Base-by-base conservation (phyloP, 1,140 invertebrate genomes). In the Drosophila bifasciata region DNA sequence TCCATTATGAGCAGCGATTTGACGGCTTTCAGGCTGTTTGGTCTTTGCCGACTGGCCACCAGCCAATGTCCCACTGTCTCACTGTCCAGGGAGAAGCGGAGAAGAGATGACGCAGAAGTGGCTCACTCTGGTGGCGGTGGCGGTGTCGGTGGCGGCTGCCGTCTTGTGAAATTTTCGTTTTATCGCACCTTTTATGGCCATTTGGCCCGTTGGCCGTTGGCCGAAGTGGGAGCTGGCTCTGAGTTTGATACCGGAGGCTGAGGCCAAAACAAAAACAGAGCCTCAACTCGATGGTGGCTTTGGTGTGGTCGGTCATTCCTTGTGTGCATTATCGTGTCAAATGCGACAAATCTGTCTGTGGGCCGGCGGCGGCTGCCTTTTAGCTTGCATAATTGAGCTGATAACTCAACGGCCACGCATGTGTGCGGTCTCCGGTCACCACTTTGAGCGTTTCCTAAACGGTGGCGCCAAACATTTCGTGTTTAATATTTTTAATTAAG, bases 1-100 rank as follows among this genome's bases (percentile, higher is more conserved):
- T 89, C 84, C 84, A 89, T 89, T 89, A 89, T 89, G 84, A 89
- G 79, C 84, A 89, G 79, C 84, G 84, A 89, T 89, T 89, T 89
- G 84, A 89, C 79, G 84, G 84, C 84, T 89, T 84, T 74, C 44
- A 62, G 57, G 72, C 43, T 57, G 84, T 89, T 89, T 89, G 85
- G 79, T 84, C 71, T 89, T 89, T 80, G 84, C 85, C 84, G 83
- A 67, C 28, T 28, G 28, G 19, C 66, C 28, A 66, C 15, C 13
- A n/a, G 19, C 49, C 21, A 23, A 3, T 23, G 21, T 23, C 21
- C 5, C 23, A 25, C 5, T 25, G 6, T 25, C 5, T 7, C 23
- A 9, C 28, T 28, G 28, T 41, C 39, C 25, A 39, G 40, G 32
- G 19, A 55, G 52, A 23, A n/a, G 11, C 55, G 16, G 15, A 17